Evolutionary conservation across 1,140 invertebrate species (phyloP).

Genomic region (Drosophila kepulauana): DNA sequence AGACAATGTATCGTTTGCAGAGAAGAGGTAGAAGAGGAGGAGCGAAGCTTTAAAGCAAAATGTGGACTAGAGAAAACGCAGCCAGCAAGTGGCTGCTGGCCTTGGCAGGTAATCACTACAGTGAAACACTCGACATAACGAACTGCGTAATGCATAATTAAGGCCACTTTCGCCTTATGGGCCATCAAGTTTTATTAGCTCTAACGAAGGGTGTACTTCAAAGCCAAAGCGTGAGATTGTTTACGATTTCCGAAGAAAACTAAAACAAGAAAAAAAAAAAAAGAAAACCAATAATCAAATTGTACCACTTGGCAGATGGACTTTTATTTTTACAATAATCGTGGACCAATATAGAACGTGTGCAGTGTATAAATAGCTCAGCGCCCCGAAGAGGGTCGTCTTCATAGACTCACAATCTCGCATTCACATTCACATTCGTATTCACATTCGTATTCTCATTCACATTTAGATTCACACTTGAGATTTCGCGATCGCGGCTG

Average conservation of each 20-base stretch:
- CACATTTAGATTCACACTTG: constrained; percentile 6
- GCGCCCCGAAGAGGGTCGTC: constrained; percentile 15
- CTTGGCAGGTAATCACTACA: constrained; percentile 63
- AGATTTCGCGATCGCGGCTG: not conserved
- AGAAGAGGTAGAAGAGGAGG: constrained; percentile 2
- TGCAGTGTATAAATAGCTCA: constrained; percentile 50
- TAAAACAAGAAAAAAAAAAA: too few species aligned
- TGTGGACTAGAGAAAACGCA: constrained; percentile 57
- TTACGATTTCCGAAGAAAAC: not conserved
- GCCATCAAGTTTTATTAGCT: constrained; percentile 7
- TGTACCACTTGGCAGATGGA: constrained; percentile 5
- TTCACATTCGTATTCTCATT: not conserved
- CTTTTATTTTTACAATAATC: constrained; percentile 35
- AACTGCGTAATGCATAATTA: not conserved
- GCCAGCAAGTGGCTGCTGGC: constrained; percentile 59
- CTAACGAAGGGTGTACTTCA: constrained; percentile 12
- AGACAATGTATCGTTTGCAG: not conserved
- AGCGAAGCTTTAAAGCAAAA: constrained; percentile 32
- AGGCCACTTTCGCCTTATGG: not conserved
- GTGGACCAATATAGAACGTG: constrained; percentile 50
- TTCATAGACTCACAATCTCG: not conserved
- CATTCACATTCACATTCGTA: too few species aligned
- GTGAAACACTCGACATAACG: constrained; percentile 21
- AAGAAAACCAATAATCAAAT: not conserved
- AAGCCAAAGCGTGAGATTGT: constrained; percentile 2